Evolutionary conservation across 1,140 invertebrate genomes (phyloP).

Genomic region (Drosophila funebris): DNA sequence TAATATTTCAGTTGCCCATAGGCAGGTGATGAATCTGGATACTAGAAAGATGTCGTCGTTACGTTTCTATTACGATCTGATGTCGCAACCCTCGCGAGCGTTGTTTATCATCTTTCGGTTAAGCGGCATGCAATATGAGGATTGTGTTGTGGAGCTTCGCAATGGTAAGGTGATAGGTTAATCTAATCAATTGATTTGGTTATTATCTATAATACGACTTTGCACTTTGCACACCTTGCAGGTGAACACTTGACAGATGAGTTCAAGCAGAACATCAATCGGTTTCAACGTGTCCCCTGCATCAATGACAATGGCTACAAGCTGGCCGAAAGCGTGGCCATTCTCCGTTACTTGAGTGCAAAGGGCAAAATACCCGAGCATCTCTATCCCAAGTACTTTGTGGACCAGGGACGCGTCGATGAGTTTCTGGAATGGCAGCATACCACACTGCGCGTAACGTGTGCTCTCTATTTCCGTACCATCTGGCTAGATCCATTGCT

Average conservation of each 20-base stretch:
- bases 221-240: conserved; percentile 73
- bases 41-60: conserved; percentile 70
- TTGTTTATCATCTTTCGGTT: conserved; percentile 89
- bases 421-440: conserved; percentile 96
- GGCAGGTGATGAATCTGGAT: conserved; percentile 29
- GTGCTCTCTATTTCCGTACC: conserved; percentile 88
- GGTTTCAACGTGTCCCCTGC: conserved; percentile 90
- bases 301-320: conserved; percentile 91
- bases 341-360: conserved; percentile 84
- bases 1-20: conserved; percentile 29
- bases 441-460: conserved; percentile 87
- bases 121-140: conserved; percentile 87
- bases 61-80: conserved; percentile 89
- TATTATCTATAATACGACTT: conserved; percentile 17
- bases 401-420: conserved; percentile 90
- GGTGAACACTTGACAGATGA: conserved; percentile 90
- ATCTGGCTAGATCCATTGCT: conserved; percentile 85
- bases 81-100: conserved; percentile 91
- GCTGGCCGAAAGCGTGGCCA: conserved; percentile 90
- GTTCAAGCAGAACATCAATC: conserved; percentile 89
- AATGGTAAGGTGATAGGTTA: conserved; percentile 84
- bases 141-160: conserved; percentile 85
- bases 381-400: conserved; percentile 89
- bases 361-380: conserved; percentile 85
- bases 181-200: conserved; percentile 42